These are phyloP conservation scores for Sycobia sp. DNA, from an alignment of 1,140 invertebrate genomes.

Conservation along the genomic window DNA sequence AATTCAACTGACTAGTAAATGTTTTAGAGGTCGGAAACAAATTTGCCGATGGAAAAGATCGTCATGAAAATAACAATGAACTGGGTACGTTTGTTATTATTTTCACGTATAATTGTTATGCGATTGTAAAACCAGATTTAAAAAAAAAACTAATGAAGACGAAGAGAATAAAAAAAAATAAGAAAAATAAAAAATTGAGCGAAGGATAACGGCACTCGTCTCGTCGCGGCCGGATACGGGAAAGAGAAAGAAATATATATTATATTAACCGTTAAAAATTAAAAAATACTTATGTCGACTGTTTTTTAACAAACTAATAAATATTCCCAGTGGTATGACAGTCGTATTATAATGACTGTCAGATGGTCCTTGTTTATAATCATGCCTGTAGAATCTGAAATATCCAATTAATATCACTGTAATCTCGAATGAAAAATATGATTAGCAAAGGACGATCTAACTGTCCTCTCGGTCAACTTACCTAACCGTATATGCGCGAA, in stretches of 20 bases:
- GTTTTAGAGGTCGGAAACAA: constrained; percentile 45
- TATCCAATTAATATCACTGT: too few relatives aligned
- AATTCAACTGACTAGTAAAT: constrained; percentile 50
- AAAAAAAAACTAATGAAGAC: constrained; percentile 27
- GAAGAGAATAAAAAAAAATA: constrained; percentile 24
- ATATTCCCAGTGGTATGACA: too few relatives aligned
- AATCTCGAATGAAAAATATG: too few relatives aligned
- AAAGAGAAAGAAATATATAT: not conserved
- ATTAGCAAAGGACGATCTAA: too few relatives aligned
- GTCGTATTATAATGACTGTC: too few relatives aligned
- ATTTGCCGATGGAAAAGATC: constrained; percentile 31
- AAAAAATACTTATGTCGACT: too few relatives aligned
- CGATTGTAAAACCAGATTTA: constrained; percentile 35
- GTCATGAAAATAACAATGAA: constrained; percentile 38
- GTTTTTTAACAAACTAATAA: too few relatives aligned
- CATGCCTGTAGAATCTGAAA: too few relatives aligned
- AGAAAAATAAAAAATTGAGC: constrained; percentile 27
- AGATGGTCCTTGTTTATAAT: too few relatives aligned
- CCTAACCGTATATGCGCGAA: too few relatives aligned
- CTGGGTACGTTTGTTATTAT: constrained; percentile 46
- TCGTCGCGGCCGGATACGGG: constrained; percentile 32
- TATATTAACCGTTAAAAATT: not conserved
- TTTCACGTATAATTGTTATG: constrained; percentile 42
- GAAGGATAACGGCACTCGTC: constrained; percentile 32
- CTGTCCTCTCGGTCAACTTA: too few relatives aligned